Conservation (phyloP, 2,113 vertebrate genomes). For the Turdus rufiventris region DNA sequence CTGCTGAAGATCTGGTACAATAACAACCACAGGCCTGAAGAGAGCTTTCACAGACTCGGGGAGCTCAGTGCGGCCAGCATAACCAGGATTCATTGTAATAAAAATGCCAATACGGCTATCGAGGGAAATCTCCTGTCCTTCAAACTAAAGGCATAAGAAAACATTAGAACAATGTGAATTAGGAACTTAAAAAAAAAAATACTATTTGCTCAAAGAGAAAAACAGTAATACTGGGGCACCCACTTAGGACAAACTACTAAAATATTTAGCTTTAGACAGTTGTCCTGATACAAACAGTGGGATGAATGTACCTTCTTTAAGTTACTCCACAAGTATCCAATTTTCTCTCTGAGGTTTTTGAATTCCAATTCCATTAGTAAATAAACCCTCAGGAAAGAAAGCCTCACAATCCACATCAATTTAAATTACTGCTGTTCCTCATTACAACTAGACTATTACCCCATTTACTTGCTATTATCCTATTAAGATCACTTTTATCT, state of each 20-base stretch:
- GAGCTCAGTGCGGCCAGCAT: slow-evolving; percentile 92
- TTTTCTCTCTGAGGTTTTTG: not conserved
- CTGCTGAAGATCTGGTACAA: slow-evolving; percentile 93
- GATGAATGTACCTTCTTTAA: not conserved
- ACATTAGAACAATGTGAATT: not conserved
- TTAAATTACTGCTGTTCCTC: not conserved
- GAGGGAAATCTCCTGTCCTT: slow-evolving; percentile 89
- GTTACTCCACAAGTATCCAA: not conserved
- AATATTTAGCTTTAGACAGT: not conserved
- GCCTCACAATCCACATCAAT: not conserved
- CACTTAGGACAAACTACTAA: not conserved
- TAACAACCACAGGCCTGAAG: slow-evolving; percentile 94
- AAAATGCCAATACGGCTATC: slow-evolving; percentile 92
- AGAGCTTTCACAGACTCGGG: slow-evolving; percentile 96
- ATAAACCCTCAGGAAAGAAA: not conserved
- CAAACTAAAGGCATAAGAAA: slow-evolving; percentile 77
- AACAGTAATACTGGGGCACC: not conserved
- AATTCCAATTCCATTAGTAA: not conserved
- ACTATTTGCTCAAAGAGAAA: not conserved
- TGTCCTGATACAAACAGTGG: not conserved
- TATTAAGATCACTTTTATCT: not conserved
- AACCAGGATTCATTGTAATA: slow-evolving; percentile 98
- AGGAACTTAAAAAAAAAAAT: not conserved
- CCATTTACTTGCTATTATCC: not conserved
- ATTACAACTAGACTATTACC: not conserved